Conservation (phyloP, 2,113 vertebrate species). For the Eira barbara region DNA sequence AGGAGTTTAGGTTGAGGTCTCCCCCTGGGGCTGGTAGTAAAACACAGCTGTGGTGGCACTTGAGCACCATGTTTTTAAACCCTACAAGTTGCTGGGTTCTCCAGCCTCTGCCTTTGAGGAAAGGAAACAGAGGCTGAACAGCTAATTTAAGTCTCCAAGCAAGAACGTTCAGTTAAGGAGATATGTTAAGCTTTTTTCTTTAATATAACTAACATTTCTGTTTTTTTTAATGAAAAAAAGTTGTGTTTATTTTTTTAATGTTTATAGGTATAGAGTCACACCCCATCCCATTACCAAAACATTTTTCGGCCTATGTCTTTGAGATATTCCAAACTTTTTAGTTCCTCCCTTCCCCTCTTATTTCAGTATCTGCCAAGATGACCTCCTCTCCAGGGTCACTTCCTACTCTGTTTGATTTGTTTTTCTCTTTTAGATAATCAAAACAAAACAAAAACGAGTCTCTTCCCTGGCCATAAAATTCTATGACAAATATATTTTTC, state of each 20-base stretch:
- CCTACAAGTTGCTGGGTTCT: not conserved
- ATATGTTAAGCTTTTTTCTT: not conserved
- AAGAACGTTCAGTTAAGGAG: not conserved
- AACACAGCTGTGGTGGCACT: not conserved
- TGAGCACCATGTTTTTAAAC: not conserved
- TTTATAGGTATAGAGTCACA: not conserved
- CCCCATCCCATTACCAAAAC: not conserved
- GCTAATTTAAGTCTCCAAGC: not conserved
- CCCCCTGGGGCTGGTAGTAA: not conserved
- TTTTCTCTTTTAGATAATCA: not conserved
- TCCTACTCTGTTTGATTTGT: not conserved
- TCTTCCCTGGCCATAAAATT: not conserved
- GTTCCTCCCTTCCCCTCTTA: not conserved
- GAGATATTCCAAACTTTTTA: not conserved
- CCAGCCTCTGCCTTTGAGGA: not conserved
- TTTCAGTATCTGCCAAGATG: not conserved
- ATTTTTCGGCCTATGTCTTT: not conserved
- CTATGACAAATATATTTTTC: not conserved
- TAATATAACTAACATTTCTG: not conserved
- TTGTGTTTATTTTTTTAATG: not conserved
- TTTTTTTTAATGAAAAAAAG: not conserved
- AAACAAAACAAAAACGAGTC: not conserved
- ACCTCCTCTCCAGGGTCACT: not conserved
- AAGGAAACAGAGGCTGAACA: not conserved
- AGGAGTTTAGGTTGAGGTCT: constrained; percentile 13